Base-by-base conservation (phyloP, 2,113 vertebrate genomes). In the Columbina picui region DNA sequence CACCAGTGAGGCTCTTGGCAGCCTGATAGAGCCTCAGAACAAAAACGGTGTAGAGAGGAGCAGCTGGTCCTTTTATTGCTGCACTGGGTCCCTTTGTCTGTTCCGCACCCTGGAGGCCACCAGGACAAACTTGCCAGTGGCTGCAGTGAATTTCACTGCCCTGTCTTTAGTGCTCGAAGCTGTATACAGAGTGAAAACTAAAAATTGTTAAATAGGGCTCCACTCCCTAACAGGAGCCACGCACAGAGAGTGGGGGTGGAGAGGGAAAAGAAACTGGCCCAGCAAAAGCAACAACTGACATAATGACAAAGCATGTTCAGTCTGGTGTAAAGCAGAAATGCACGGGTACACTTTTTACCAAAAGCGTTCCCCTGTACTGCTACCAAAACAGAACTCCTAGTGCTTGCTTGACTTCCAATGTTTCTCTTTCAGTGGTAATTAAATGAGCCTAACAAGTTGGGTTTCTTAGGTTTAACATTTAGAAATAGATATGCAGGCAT, bases 41-140 rank as follows among this genome's bases (percentile, higher is more conserved):
- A 96, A 95, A 94, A 96, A 86, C 34, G 0, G 70, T 94, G 79
- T 68, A 1, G 38, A 88, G 89, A 79, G 76, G 47, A 96, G 93
- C 94, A 96, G 93, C 95, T 96, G 95, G 95, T 91, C 59, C 79
- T 93, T 96, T 95, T 70, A 96, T 69, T 90, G 43, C 71, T 56
- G 55, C 22, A 79, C 82, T 18, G 63, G 76, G 90, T 95, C 86
- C 79, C 88, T 95, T 95, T 95, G 94, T 97, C 85, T 95, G 76
- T 76, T 84, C 90, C 84, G 92, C 90, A 95, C 94, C 90, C 92
- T 93, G 96, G 93, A 95, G 95, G 94, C 93, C 88, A 77, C 60
- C 21, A 6, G 84, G 52, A 85, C 43, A 84, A 94, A 93, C 85
- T 59, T 49, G 85, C 47, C 36, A 81, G 83, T 81, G 93, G 63